phyloP scores from a whole-genome alignment of 2,797 vertebrate genomes.

The Leptatherina wallacei region DNA sequence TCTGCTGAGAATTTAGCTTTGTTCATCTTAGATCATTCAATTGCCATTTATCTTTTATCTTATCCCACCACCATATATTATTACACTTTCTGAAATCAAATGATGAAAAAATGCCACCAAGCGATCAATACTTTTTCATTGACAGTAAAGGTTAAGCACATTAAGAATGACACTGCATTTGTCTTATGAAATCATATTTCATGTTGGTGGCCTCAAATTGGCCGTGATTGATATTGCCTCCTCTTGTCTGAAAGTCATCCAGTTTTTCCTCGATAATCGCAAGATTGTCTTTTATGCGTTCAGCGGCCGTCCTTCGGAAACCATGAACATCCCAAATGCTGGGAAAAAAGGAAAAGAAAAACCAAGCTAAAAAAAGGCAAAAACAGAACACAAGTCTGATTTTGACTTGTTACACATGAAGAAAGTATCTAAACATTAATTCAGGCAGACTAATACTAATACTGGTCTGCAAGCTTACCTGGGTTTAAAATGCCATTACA shows the following conservation, averaged over 20 bases:
- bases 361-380: not conserved
- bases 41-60: constrained; percentile 83
- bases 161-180: constrained; percentile 91
- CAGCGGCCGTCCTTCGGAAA: constrained; percentile 77
- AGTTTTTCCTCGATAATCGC: constrained; percentile 83
- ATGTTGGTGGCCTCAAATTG: constrained; percentile 90
- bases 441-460: not conserved
- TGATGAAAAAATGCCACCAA: constrained; percentile 87
- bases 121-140: constrained; percentile 91
- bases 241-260: constrained; percentile 84
- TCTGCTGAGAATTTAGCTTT: constrained; percentile 71
- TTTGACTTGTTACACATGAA: not conserved
- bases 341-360: not conserved
- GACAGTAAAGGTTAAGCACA: constrained; percentile 92
- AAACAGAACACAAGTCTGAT: not conserved
- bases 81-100: constrained; percentile 89
- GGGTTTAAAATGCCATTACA: not conserved
- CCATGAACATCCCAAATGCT: constrained; percentile 51
- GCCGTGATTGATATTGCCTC: constrained; percentile 87
- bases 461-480: not conserved
- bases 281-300: constrained; percentile 83
- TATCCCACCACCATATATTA: constrained; percentile 85
- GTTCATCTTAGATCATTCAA: constrained; percentile 78
- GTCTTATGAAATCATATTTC: constrained; percentile 92
- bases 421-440: not conserved